Percentiles rank a stretch among this genome's conserved stretches.
phyloP scores from a whole-genome alignment of 53 echinoderm and acorn worm genomes.

The Actinopyga echinites region DNA sequence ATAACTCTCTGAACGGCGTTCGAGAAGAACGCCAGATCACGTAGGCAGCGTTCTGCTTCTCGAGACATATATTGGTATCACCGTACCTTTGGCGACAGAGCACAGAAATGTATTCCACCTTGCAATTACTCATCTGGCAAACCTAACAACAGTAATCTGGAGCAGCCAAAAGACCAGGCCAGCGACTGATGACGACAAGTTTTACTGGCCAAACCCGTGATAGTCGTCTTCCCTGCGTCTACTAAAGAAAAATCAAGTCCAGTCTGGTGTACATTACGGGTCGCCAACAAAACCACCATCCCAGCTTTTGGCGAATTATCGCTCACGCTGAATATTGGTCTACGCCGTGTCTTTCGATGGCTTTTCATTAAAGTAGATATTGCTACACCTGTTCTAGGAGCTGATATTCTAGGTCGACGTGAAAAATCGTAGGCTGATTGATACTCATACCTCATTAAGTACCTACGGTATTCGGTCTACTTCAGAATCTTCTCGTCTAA shows the following conservation, averaged over 20 bases:
- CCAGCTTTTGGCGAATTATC: slow-evolving; percentile 18
- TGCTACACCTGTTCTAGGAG: slow-evolving; percentile 41
- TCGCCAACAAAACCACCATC: slow-evolving; percentile 1
- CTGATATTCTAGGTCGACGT: slow-evolving; percentile 44
- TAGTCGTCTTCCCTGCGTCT: slow-evolving; percentile 16
- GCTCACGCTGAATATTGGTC: slow-evolving; percentile 24
- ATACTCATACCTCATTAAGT: slow-evolving; percentile 29
- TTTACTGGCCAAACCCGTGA: background rate
- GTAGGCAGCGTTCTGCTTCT: no score
- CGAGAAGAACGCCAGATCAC: no score
- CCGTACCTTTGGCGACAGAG: no score
- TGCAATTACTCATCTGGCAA: no score
- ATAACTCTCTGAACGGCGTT: no score
- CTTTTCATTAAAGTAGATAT: slow-evolving; percentile 31
- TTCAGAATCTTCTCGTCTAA: background rate
- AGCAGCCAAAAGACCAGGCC: background rate
- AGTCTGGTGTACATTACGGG: background rate
- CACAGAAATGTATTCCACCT: no score
- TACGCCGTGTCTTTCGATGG: slow-evolving; percentile 35
- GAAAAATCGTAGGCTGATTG: slow-evolving; percentile 35
- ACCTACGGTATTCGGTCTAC: background rate
- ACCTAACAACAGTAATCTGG: no score
- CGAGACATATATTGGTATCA: no score
- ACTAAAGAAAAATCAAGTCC: background rate
- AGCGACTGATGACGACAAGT: slow-evolving; percentile 6